Conservation (phyloP, 2,113 vertebrate species). For the Rhabdornis inornatus region DNA sequence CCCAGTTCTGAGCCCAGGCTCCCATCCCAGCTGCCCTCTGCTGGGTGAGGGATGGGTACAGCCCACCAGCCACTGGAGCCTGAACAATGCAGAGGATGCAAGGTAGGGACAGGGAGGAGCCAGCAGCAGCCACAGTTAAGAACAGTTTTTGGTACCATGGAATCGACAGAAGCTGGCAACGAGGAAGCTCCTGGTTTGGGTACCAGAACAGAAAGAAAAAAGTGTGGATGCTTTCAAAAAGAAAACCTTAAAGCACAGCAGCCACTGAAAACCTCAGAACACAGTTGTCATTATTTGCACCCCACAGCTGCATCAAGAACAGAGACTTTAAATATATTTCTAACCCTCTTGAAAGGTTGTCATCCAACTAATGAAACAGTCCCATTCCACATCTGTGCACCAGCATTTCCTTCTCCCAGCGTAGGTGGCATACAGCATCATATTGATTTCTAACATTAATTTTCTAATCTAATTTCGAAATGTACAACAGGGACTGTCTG, state of each 20-base stretch:
- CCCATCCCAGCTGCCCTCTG: neutral
- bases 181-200: neutral
- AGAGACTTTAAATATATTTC: neutral
- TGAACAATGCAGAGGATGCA: neutral
- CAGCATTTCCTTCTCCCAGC: neutral
- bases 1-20: neutral
- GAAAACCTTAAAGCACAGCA: neutral
- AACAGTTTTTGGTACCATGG: neutral
- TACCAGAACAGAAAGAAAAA: neutral
- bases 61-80: neutral
- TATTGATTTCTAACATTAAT: neutral
- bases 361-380: neutral
- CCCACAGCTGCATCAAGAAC: neutral
- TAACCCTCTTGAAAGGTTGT: neutral
- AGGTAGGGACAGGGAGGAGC: neutral
- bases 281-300: neutral
- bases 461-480: neutral
- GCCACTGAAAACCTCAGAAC: neutral
- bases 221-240: neutral
- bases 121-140: neutral
- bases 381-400: neutral
- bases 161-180: neutral
- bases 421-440: neutral
- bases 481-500: accelerated
- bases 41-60: neutral